These are phyloP conservation scores for Cydia pomonella DNA, from an alignment of 1,140 invertebrate genomes.

Conservation along the genomic window DNA sequence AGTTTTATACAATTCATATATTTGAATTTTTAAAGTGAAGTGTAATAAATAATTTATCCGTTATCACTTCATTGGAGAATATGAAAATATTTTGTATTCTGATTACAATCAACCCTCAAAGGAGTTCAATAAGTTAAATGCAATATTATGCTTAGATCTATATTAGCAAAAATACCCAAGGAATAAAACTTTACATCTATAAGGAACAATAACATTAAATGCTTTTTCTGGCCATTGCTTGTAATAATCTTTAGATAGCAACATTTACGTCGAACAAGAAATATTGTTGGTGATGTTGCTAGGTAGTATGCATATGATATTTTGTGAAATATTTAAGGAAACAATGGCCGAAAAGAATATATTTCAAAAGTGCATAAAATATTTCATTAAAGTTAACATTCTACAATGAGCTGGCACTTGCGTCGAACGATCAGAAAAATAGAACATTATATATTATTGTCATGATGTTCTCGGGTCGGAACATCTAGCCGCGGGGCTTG, in stretches of 20 bases:
- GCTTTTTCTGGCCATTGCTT: slow-evolving; percentile 54
- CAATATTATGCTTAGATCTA: slow-evolving; percentile 57
- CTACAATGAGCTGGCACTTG: slow-evolving; percentile 36
- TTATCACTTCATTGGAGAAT: slow-evolving; percentile 26
- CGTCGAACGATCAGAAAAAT: slow-evolving; percentile 57
- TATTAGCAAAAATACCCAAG: slow-evolving; percentile 57
- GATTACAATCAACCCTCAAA: slow-evolving; percentile 1
- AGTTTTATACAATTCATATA: not conserved
- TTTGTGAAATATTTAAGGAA: not conserved
- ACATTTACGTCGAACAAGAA: slow-evolving; percentile 38
- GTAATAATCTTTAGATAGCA: slow-evolving; percentile 34
- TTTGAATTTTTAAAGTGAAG: not conserved
- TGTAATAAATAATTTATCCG: slow-evolving; percentile 4
- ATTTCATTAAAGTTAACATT: slow-evolving; percentile 19
- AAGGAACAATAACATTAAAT: slow-evolving; percentile 67
- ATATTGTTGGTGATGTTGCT: slow-evolving; percentile 17
- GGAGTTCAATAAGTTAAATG: slow-evolving; percentile 47
- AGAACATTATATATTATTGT: slow-evolving; percentile 70
- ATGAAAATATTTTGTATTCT: slow-evolving; percentile 30
- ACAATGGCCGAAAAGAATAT: slow-evolving; percentile 24
- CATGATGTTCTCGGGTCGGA: slow-evolving; percentile 63
- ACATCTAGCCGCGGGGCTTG: slow-evolving; percentile 18
- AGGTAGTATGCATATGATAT: not conserved
- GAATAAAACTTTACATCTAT: slow-evolving; percentile 46
- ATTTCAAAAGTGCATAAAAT: slow-evolving; percentile 10